Evolutionary conservation across 1,140 invertebrate species (phyloP).

Genomic region (Diuraphis noxia): DNA sequence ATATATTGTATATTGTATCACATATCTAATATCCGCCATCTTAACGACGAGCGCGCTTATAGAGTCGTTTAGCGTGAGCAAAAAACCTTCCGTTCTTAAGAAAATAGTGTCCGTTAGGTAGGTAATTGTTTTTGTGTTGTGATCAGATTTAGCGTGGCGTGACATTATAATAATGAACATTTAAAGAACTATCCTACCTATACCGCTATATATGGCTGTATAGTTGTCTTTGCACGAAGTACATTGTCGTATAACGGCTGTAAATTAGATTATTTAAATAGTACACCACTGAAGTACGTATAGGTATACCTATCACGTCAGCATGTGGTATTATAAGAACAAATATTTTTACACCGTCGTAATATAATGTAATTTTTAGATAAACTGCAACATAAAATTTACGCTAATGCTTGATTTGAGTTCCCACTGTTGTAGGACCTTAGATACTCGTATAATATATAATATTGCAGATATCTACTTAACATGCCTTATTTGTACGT

Average conservation of each 20-base stretch:
- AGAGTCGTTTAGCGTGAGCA: background rate
- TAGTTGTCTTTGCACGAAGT: background rate
- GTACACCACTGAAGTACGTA: background rate
- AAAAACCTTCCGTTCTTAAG: background rate
- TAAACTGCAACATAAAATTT: background rate
- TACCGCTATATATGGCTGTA: constrained; percentile 1
- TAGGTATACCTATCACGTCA: background rate
- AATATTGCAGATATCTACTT: background rate
- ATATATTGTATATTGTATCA: too few species aligned
- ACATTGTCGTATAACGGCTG: background rate
- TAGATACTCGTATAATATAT: background rate
- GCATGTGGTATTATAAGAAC: background rate
- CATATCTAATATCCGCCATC: background rate
- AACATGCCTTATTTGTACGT: background rate
- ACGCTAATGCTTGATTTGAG: background rate
- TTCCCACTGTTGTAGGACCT: background rate
- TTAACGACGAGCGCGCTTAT: background rate
- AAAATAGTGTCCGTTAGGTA: constrained; percentile 21
- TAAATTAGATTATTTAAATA: constrained; percentile 13
- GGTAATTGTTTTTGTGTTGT: background rate
- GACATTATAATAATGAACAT: constrained; percentile 34
- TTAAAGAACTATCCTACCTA: background rate
- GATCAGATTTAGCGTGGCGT: constrained; percentile 1
- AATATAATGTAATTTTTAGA: background rate
- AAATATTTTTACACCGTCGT: background rate